Percentiles rank a stretch among this genome's conserved stretches.
Evolutionary conservation across 1,140 invertebrate species (phyloP).

Genomic region (Patella vulgata): DNA sequence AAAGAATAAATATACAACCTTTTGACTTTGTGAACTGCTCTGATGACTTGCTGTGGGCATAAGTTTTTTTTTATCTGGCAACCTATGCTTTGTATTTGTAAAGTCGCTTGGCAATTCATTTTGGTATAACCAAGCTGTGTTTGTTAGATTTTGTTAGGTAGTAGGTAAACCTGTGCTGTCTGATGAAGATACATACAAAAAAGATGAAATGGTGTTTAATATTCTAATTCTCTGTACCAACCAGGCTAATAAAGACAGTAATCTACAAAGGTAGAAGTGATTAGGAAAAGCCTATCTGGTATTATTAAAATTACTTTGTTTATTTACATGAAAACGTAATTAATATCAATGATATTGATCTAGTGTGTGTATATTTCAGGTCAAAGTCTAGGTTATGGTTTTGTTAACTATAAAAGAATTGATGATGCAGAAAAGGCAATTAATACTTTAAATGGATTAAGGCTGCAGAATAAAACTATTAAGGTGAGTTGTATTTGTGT

Average conservation of each 20-base stretch:
- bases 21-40: too few relatives aligned
- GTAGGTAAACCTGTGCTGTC: neutral
- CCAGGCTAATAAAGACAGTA: neutral
- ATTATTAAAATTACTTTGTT: conserved; percentile 1
- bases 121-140: too few relatives aligned
- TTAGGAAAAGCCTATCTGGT: neutral
- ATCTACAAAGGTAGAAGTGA: neutral
- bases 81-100: too few relatives aligned
- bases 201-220: neutral
- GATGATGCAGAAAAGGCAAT: conserved; percentile 99
- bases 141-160: neutral
- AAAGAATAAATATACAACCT: too few relatives aligned
- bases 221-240: neutral
- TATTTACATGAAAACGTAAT: too few relatives aligned
- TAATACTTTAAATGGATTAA: conserved; percentile 94
- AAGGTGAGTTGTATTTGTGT: conserved; percentile 77
- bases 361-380: too few relatives aligned
- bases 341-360: too few relatives aligned
- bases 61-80: too few relatives aligned
- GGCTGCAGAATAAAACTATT: conserved; percentile 99
- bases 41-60: too few relatives aligned
- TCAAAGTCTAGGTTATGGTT: conserved; percentile 98
- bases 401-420: conserved; percentile 96
- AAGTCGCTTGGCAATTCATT: too few relatives aligned
- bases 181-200: conserved; percentile 4